Evolutionary conservation across 2,888 invertebrate genomes (phyloP), one percentile per base, ranked within the genome.

Genomic region (Limenitis camilla): DNA sequence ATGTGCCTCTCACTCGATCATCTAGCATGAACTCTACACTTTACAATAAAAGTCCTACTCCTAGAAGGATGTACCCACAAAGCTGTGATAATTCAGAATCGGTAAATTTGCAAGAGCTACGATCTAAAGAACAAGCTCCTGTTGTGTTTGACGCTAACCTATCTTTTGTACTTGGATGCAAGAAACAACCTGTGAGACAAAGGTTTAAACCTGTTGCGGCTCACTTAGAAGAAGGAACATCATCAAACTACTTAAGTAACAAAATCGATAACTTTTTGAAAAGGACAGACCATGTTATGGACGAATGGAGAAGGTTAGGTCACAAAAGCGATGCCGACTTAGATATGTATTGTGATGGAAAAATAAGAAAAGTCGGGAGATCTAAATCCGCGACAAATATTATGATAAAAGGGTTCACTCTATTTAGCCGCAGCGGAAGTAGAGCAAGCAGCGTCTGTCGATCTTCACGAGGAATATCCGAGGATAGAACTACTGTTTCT

Each of bases 211-310:
- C 95, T 0, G 85, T 92, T 5, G 94, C 95, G 3, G 94, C 95
- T 0, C 92, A 93, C 68, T 79, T 91, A 61, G 94, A 94, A 70
- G 91, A 93, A 35, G 89, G 91, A 43, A 95, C 95, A 0, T 92
- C 93, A 2, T 95, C 95, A 0, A 93, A 92, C 53, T 91, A 91
- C 62, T 82, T 96, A 11, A 91, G 92, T 31, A 90, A 88, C 33
- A 94, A 93, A 78, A 96, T 96, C 49, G 91, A 93, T 50, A 92
- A 92, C 68, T 96, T 96, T 67, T 81, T 96, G 32, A 91, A 91
- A 67, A 89, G 94, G 58, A 96, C 96, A 4, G 96, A 96, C 78
- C 96, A 96, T 76, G 92, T 96, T 0, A 94, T 94, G 91, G 94
- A 96, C 67, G 95, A 96, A 70, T 96, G 96, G 96, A 89, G 91